Evolutionary conservation across 2,797 vertebrate genomes (phyloP).

Genomic region (Mormyrops attenuatus): DNA sequence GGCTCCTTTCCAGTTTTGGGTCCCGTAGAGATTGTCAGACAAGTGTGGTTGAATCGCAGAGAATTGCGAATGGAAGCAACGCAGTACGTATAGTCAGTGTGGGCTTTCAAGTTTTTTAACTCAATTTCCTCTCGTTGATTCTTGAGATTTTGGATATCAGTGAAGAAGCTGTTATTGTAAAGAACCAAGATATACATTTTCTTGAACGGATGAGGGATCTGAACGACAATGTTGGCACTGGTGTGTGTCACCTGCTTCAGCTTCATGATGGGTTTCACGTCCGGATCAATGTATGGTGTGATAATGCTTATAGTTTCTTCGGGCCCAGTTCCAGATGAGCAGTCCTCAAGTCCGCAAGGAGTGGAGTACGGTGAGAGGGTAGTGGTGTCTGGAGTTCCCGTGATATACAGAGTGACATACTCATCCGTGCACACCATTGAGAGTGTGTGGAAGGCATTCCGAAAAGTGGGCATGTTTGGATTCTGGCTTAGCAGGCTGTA

Average conservation of each 20-base stretch:
- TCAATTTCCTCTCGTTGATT: conserved; percentile 80
- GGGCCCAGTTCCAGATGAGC: conserved; percentile 77
- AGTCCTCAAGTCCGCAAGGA: conserved; percentile 82
- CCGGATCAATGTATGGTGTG: conserved; percentile 62
- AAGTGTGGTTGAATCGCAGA: conserved; percentile 90
- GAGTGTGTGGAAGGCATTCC: conserved; percentile 81
- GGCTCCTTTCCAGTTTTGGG: conserved; percentile 55
- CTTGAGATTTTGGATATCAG: conserved; percentile 79
- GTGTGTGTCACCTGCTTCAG: conserved; percentile 71
- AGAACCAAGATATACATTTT: conserved; percentile 95
- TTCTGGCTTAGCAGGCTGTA: conserved; percentile 90
- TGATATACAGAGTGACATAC: conserved; percentile 51
- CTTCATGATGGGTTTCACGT: conserved; percentile 72
- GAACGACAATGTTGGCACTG: conserved; percentile 76
- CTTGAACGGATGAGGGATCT: conserved; percentile 85
- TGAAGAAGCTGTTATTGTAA: conserved; percentile 89
- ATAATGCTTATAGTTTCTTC: conserved; percentile 71
- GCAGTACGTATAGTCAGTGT: conserved; percentile 92
- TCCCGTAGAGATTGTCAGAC: conserved; percentile 82
- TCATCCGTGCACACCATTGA: conserved; percentile 77
- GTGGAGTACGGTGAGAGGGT: conserved; percentile 65
- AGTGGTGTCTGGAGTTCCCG: conserved; percentile 57
- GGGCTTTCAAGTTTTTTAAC: conserved; percentile 75
- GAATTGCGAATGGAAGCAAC: conserved; percentile 88
- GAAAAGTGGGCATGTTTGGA: conserved; percentile 75